Evolutionary conservation across 2,797 vertebrate genomes (phyloP), one percentile per base, ranked within the genome.

Genomic region (Sebastes oblongus): DNA sequence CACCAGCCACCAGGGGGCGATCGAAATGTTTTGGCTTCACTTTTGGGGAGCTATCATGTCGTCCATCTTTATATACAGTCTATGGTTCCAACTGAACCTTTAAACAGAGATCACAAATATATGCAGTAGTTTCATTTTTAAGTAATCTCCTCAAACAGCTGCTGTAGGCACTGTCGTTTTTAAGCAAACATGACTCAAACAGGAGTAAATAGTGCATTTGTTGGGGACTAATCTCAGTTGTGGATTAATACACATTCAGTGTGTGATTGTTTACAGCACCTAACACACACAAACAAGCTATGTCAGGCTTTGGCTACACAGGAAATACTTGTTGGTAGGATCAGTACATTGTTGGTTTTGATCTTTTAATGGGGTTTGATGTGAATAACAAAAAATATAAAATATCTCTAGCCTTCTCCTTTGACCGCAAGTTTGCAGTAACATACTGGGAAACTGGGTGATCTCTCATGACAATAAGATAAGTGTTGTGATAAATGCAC

Each of bases 401-500:
- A 52, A 52, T n/a, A 52, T 52, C 20, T 0, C 8, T 52, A 10
- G 20, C 7, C 6, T 60, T n/a, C 18, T 66, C 22, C 18, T 77
- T 59, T 39, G 8, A 46, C 24, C 18, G 13, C 32, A 42, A 4
- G 24, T 68, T 66, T 68, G 36, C 2, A 11, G 11, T 30, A 42
- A 46, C 16, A 11, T 68, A 76, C 20, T 52, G 50, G 20, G 42
- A 52, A 22, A 64, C 24, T 64, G 25, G 36, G 4, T 12, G 30
- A 67, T 78, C 56, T 9, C 52, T 58, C 13, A 13, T 20, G 32
- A 62, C 34, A 52, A 13, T n/a, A 39, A 32, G 20, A 66, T 18
- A 36, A 46, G 30, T 9, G 52, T 9, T 79, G 66, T 66, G 25
- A 68, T 65, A 86, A 66, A 77, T 27, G 11, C 39, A 39, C 6